These are phyloP conservation scores for Orthosia gracilis DNA, from an alignment of 2,888 invertebrate species.

Conservation along the genomic window DNA sequence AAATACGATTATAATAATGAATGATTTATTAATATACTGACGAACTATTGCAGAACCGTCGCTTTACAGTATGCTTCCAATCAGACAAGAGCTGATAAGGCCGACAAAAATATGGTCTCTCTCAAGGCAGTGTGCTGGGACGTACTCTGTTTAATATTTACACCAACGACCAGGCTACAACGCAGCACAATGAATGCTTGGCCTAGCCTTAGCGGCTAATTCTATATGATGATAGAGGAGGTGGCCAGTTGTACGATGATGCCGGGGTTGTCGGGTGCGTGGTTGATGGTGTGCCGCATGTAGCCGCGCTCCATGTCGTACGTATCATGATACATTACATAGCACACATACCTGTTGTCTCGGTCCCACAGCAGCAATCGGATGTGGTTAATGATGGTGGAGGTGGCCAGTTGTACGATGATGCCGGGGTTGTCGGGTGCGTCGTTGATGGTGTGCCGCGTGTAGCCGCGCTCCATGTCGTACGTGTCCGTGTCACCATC, in stretches of 20 bases:
- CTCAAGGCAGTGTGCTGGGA: neutral
- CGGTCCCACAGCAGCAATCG: conserved; percentile 98
- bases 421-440: conserved; percentile 94
- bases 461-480: conserved; percentile 98
- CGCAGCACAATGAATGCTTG: neutral
- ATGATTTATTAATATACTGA: no score
- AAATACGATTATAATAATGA: no score
- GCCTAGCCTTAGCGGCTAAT: no score
- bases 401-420: conserved; percentile 95
- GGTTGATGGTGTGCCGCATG: conserved; percentile 96
- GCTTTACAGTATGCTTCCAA: neutral
- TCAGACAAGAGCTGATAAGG: neutral
- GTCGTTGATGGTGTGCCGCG: conserved; percentile 96
- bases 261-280: conserved; percentile 93
- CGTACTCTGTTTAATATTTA: neutral
- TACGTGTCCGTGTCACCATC: conserved; percentile 97
- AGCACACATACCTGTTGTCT: conserved; percentile 93
- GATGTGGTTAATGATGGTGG: conserved; percentile 98
- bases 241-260: conserved; percentile 96
- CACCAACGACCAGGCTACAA: neutral
- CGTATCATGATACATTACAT: neutral
- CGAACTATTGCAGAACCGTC: neutral
- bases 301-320: conserved; percentile 81
- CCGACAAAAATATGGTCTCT: neutral
- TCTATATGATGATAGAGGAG: conserved; percentile 94